Evolutionary conservation across 2,113 vertebrate species (phyloP).

Genomic region (Pelusios castaneus): DNA sequence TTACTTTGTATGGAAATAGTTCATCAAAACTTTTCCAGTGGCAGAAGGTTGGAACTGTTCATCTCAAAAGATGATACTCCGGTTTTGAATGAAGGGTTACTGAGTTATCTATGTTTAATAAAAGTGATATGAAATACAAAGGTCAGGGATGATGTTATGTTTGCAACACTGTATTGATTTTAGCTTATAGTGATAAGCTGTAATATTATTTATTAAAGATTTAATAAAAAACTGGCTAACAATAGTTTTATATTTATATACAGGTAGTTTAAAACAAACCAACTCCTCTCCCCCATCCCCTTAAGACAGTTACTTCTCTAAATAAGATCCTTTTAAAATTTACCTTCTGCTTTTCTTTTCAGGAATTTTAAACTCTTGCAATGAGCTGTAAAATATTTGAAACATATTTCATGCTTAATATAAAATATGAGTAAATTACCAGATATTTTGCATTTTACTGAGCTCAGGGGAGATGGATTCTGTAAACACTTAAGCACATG

Average conservation of each 20-base stretch:
- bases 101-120: conserved; percentile 55
- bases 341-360: neutral
- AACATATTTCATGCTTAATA: neutral
- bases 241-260: neutral
- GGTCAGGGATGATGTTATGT: conserved; percentile 1
- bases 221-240: conserved; percentile 40
- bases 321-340: neutral
- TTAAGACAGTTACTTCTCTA: neutral
- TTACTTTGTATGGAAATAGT: neutral
- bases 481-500: neutral
- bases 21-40: neutral
- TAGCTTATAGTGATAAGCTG: conserved; percentile 30
- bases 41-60: neutral
- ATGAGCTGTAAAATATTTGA: neutral
- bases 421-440: neutral
- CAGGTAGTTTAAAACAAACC: neutral
- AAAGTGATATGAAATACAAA: conserved; percentile 51
- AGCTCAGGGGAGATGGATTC: neutral
- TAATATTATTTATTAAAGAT: conserved; percentile 60
- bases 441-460: neutral
- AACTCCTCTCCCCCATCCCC: too few relatives aligned
- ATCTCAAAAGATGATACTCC: conserved; percentile 12
- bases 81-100: conserved; percentile 25
- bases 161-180: conserved; percentile 49
- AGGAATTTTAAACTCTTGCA: neutral